A percentile compares a stretch with the other conserved stretches of the same genome.
Evolutionary conservation across 2,888 invertebrate species (phyloP).

Genomic region (Caenorhabditis japonica): DNA sequence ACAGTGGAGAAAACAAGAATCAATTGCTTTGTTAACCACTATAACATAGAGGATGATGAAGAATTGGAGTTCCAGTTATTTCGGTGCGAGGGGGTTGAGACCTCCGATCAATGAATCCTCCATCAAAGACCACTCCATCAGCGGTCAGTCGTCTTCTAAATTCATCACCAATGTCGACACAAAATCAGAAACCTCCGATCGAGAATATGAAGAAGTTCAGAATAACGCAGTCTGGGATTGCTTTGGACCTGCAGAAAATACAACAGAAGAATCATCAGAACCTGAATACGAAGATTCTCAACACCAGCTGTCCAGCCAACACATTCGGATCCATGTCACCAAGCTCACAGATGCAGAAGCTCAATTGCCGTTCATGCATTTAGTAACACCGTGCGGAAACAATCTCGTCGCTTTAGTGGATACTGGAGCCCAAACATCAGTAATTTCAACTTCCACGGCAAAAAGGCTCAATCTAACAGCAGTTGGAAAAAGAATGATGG

Average conservation of each 20-base stretch:
- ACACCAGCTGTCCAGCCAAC: background rate
- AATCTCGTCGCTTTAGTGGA: background rate
- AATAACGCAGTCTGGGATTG: too few relatives aligned
- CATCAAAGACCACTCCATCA: background rate
- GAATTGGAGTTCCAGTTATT: background rate
- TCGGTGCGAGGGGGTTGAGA: too few relatives aligned
- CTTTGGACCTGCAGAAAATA: too few relatives aligned
- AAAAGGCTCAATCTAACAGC: background rate
- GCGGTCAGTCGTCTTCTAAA: background rate
- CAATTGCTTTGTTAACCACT: background rate
- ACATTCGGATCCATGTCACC: background rate
- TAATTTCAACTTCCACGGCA: background rate
- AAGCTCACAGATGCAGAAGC: background rate
- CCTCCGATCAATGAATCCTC: background rate
- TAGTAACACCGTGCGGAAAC: background rate
- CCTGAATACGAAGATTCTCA: background rate
- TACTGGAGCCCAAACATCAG: background rate
- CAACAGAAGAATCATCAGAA: too few relatives aligned
- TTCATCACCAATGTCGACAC: background rate
- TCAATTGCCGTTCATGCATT: constrained; percentile 9
- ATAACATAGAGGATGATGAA: background rate
- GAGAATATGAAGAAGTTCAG: too few relatives aligned
- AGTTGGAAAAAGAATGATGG: background rate
- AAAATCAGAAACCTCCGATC: background rate
- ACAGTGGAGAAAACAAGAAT: too few relatives aligned